These are phyloP conservation scores for Manis javanica DNA, from an alignment of 2,797 vertebrate genomes.

Conservation along the genomic window DNA sequence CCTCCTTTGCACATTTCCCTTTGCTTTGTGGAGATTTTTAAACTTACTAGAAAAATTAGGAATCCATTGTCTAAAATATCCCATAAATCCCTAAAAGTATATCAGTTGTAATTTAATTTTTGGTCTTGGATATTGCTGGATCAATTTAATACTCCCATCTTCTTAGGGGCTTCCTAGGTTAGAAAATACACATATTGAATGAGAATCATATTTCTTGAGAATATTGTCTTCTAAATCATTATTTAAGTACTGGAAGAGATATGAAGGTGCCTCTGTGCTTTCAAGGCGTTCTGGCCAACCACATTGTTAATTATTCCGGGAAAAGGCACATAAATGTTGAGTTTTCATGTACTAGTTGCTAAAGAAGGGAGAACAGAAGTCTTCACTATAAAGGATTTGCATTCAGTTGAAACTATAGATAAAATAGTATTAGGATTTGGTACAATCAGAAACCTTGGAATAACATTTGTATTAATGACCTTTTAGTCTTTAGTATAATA, in stretches of 20 bases:
- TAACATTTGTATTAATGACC: neutral
- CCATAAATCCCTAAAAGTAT: neutral
- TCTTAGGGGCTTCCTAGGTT: neutral
- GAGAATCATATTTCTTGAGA: conserved; percentile 33
- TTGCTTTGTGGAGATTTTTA: conserved; percentile 9
- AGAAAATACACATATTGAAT: conserved; percentile 9
- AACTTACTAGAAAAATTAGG: conserved; percentile 23
- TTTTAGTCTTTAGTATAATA: neutral
- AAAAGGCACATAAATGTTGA: neutral
- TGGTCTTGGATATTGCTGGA: neutral
- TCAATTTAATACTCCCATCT: neutral
- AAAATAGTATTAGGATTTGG: neutral
- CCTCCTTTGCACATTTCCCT: neutral
- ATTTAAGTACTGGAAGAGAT: neutral
- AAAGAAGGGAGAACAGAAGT: neutral
- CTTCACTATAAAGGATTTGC: neutral
- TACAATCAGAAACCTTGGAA: neutral
- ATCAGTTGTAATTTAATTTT: neutral
- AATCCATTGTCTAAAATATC: neutral
- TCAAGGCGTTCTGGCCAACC: neutral
- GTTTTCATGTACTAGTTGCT: neutral
- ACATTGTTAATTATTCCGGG: conserved; percentile 16
- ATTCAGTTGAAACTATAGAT: neutral
- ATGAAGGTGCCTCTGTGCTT: neutral
- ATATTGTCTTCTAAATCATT: neutral